A percentile compares a stretch with the other conserved stretches of the same genome.
These are phyloP conservation scores for Ditylenchus weischeri DNA, from an alignment of 2,888 invertebrate species.

Conservation along the genomic window DNA sequence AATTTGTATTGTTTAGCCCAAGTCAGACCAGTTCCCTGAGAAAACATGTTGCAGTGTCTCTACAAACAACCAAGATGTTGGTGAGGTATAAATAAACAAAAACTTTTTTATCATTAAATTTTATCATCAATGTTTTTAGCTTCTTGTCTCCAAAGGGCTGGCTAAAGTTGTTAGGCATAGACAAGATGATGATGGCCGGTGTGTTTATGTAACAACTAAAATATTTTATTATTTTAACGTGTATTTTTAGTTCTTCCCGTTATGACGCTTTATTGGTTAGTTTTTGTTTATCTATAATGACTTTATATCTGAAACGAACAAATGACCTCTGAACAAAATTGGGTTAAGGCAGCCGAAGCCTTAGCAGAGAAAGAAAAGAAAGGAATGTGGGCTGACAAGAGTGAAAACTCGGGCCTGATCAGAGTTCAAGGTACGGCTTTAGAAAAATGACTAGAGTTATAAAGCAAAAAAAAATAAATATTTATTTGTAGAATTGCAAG, in stretches of 20 bases:
- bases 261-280: slow-evolving; percentile 81
- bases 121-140: neutral
- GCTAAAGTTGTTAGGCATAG: slow-evolving; percentile 88
- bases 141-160: slow-evolving; percentile 71
- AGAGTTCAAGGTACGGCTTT: slow-evolving; percentile 38
- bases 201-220: too few relatives aligned
- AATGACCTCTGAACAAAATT: too few relatives aligned
- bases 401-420: slow-evolving; percentile 28
- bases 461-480: too few relatives aligned
- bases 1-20: slow-evolving; percentile 53
- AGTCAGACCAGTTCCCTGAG: slow-evolving; percentile 86
- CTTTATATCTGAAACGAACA: too few relatives aligned
- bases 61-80: slow-evolving; percentile 69
- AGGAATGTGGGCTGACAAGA: slow-evolving; percentile 63
- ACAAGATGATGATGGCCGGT: slow-evolving; percentile 72
- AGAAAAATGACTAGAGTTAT: too few relatives aligned
- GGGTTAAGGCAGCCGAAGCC: slow-evolving; percentile 73
- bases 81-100: slow-evolving; percentile 10
- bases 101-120: neutral
- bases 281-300: too few relatives aligned
- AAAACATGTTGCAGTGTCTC: slow-evolving; percentile 87
- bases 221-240: too few relatives aligned
- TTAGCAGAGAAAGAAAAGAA: slow-evolving; percentile 82
- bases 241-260: slow-evolving; percentile 68
- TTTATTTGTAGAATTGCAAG: slow-evolving; percentile 26